Conservation (phyloP, 1,140 invertebrate genomes). For the Lepidostoma basale region DNA sequence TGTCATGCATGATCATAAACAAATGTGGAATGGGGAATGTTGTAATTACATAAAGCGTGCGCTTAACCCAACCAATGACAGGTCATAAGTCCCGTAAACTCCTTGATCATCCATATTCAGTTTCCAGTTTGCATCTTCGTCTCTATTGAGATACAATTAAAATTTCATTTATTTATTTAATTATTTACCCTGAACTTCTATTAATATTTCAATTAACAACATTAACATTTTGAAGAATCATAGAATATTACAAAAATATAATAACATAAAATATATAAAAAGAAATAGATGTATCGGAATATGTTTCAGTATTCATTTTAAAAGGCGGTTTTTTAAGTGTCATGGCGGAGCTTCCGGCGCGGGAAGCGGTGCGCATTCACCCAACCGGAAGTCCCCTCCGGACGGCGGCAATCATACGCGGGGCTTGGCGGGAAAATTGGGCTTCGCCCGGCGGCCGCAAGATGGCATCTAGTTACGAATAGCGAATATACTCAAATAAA, state of each 20-base stretch:
- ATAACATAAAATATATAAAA: background rate
- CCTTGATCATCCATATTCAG: too few species aligned
- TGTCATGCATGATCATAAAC: too few species aligned
- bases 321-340: background rate
- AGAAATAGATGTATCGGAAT: background rate
- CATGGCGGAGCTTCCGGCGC: slow-evolving; percentile 9
- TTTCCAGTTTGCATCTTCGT: too few species aligned
- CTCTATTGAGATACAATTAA: too few species aligned
- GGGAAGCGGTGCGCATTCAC: background rate
- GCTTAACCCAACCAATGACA: too few species aligned
- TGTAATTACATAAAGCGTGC: too few species aligned
- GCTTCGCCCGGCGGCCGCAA: background rate
- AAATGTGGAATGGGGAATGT: too few species aligned
- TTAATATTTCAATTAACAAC: too few species aligned
- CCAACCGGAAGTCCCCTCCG: slow-evolving; percentile 1
- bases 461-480: too few species aligned
- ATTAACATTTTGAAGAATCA: too few species aligned
- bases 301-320: background rate
- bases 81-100: too few species aligned
- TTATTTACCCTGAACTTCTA: background rate
- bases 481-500: too few species aligned
- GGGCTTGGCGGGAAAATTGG: slow-evolving; percentile 7
- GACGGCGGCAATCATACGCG: slow-evolving; percentile 9
- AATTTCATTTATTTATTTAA: background rate
- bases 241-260: background rate